Evolutionary conservation across 2,797 vertebrate species (phyloP), one percentile per base, ranked within the genome.

Genomic region (Hylomyscus alleni): DNA sequence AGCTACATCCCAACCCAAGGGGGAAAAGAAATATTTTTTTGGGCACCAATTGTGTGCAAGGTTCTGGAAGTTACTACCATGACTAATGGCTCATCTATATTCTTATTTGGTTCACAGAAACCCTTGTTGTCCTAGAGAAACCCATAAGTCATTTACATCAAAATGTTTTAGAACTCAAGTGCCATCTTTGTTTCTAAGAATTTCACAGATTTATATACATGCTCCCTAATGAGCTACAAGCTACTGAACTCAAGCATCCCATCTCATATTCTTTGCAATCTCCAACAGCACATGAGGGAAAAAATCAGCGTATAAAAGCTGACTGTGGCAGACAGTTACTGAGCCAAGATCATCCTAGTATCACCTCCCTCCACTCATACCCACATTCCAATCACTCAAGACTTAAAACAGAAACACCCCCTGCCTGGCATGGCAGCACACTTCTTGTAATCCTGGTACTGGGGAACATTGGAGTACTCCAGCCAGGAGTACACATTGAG

Each of bases 181-280:
- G 52, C 31, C 62, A 95, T 81, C 50, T 95, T 89, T 40, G 24
- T 88, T 90, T 92, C 69, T 56, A 81, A 69, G 50, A 40, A 10
- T 91, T 56, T 90, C 90, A 93, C 3, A 75, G 20, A n/a, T 76
- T 77, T 88, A 3, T 56, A 91, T 34, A 22, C 89, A 67, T 17
- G 52, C 62, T 84, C 56, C 15, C 31, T 85, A 95, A 82, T 75
- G 91, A 60, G 88, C 47, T 52, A 75, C 62, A 82, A 75, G 13
- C 58, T 62, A 50, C 65, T 2, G 6, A 93, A 50, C 24, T 80
- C 54, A 91, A 78, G 69, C 44, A 52, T 17, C 54, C 17, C 47
- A 56, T 91, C 81, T 89, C 65, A 60, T 47, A 26, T 20, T 24
- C 69, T 86, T 90, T 77, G n/a, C 1, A 50, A 6, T 58, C 65